Evolutionary conservation across 2,888 invertebrate genomes (phyloP).

Genomic region (Cephus sareptanus): DNA sequence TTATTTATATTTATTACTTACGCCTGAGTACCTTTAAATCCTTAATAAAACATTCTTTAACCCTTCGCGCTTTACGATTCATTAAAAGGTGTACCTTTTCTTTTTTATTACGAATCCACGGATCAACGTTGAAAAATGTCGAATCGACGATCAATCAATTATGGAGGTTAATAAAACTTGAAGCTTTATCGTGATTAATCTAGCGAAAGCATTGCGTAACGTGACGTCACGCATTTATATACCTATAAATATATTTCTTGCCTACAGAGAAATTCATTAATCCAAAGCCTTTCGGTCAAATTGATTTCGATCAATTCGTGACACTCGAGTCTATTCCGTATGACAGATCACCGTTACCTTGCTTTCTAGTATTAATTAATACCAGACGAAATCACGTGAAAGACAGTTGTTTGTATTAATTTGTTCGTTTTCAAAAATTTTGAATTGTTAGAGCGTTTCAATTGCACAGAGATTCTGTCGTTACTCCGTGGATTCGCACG

Average conservation of each 20-base stretch:
- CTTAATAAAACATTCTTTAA: too few relatives aligned
- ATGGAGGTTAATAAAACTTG: not conserved
- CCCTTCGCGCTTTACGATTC: not conserved
- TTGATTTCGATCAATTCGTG: not conserved
- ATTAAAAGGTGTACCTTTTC: not conserved
- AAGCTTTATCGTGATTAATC: not conserved
- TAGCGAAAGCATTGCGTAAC: not conserved
- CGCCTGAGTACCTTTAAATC: not conserved
- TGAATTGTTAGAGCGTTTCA: not conserved
- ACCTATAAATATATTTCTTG: not conserved
- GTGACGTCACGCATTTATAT: not conserved
- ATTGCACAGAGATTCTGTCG: not conserved
- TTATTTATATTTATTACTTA: not conserved
- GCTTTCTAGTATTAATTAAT: not conserved
- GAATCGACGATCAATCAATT: not conserved
- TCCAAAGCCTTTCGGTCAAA: not conserved
- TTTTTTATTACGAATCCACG: not conserved
- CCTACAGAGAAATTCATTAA: too few relatives aligned
- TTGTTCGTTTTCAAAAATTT: not conserved
- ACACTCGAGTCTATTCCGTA: not conserved
- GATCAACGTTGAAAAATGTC: not conserved
- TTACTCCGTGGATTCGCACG: not conserved
- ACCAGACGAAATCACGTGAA: too few relatives aligned
- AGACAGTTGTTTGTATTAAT: not conserved
- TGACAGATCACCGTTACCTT: not conserved